Percentiles rank a stretch among this genome's conserved stretches.
Conservation (phyloP, 2,888 invertebrate genomes). For the Celastrina argiolus region DNA sequence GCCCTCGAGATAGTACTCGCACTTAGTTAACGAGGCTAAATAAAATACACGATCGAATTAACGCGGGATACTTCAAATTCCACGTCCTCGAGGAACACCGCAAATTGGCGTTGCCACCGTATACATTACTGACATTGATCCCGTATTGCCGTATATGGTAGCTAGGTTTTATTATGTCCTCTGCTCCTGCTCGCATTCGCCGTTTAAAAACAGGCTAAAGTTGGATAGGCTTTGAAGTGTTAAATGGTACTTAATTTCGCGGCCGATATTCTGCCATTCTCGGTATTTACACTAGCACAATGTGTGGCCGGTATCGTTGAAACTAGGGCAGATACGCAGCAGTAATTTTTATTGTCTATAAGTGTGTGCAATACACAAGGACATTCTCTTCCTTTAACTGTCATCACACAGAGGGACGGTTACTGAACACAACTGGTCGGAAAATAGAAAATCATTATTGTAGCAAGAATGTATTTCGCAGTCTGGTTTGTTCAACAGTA, state of each 20-base stretch:
- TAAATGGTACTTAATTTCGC: not conserved
- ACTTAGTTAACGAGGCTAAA: slow-evolving; percentile 46
- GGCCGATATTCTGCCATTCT: no score
- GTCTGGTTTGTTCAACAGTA: no score
- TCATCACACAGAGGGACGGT: no score
- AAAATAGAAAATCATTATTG: no score
- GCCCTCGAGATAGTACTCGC: slow-evolving; percentile 51
- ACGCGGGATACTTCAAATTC: not conserved
- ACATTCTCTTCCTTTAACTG: no score
- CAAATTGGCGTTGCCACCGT: not conserved
- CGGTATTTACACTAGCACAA: no score
- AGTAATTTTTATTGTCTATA: no score
- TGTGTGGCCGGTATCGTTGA: no score
- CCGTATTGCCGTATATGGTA: slow-evolving; percentile 2
- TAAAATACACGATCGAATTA: slow-evolving; percentile 3
- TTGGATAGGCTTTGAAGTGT: not conserved
- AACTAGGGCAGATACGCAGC: no score
- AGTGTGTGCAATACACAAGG: no score
- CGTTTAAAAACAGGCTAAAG: not conserved
- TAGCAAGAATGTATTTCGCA: no score
- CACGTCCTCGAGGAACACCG: not conserved
- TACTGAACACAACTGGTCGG: no score
- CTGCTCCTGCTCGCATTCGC: not conserved
- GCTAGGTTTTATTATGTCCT: not conserved
- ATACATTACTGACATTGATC: not conserved